phyloP scores from a whole-genome alignment of 2,113 vertebrate genomes.

The Saiga tatarica region DNA sequence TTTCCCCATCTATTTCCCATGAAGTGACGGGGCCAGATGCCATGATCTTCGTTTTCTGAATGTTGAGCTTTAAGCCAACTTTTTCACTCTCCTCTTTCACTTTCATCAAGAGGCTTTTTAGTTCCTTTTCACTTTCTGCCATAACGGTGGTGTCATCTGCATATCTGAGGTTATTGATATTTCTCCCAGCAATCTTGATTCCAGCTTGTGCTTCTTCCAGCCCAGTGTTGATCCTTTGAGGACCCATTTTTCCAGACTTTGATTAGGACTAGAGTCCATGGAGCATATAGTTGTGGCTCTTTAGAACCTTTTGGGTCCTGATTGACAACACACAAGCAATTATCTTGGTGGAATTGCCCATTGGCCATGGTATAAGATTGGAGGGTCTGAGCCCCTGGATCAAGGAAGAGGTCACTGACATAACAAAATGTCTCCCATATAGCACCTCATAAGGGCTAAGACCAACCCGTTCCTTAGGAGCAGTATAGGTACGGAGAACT shows the following conservation, averaged over 20 bases:
- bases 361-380: neutral
- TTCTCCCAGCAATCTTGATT: too few species aligned
- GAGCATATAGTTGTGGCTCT: neutral
- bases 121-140: too few species aligned
- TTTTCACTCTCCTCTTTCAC: too few species aligned
- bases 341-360: neutral
- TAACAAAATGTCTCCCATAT: neutral
- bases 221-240: neutral
- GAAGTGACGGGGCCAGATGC: too few species aligned
- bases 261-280: neutral
- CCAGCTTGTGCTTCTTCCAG: too few species aligned
- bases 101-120: too few species aligned
- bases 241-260: neutral
- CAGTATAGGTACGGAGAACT: neutral
- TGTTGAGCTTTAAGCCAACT: too few species aligned
- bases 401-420: neutral
- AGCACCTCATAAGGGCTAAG: neutral
- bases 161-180: too few species aligned
- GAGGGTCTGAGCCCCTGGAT: neutral
- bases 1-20: too few species aligned
- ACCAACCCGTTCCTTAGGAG: neutral
- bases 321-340: neutral
- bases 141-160: too few species aligned
- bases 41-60: too few species aligned
- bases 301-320: neutral